phyloP scores from a whole-genome alignment of 2,888 invertebrate genomes.

The Zaprionus obscuricornis region DNA sequence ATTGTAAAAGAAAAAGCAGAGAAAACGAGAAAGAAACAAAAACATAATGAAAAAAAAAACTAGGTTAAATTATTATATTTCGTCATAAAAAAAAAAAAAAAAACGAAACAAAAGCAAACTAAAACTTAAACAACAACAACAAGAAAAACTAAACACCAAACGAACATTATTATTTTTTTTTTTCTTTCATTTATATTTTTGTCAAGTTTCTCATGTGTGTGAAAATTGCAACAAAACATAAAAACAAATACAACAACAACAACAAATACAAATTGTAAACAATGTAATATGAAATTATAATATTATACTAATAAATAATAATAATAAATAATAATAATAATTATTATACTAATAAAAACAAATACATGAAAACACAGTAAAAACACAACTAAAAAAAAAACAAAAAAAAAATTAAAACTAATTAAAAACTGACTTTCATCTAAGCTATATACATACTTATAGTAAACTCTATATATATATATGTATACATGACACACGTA shows the following conservation, averaged over 20 bases:
- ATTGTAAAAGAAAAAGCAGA: slow-evolving; percentile 52
- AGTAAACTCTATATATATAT: slow-evolving; percentile 38
- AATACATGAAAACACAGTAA: slow-evolving; percentile 29
- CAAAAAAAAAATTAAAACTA: slow-evolving; percentile 8
- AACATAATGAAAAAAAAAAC: slow-evolving; percentile 28
- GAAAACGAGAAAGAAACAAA: slow-evolving; percentile 10
- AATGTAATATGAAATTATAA: slow-evolving; percentile 58
- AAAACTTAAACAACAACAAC: no score
- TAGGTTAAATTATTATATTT: slow-evolving; percentile 52
- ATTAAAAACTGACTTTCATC: slow-evolving; percentile 42
- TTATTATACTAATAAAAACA: slow-evolving; percentile 35
- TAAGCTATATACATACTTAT: slow-evolving; percentile 18
- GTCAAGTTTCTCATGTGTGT: slow-evolving; percentile 57
- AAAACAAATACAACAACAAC: slow-evolving; percentile 29
- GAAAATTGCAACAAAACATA: slow-evolving; percentile 35
- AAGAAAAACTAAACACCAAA: no score
- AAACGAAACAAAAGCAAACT: slow-evolving; percentile 41
- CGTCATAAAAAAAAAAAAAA: slow-evolving; percentile 29
- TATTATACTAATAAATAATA: no score
- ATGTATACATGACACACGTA: slow-evolving; percentile 27
- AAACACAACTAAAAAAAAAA: slow-evolving; percentile 9
- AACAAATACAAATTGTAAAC: slow-evolving; percentile 46
- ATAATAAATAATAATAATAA: no score
- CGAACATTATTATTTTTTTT: no score
- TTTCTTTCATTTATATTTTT: slow-evolving; percentile 45